Evolutionary conservation across 1,140 invertebrate species (phyloP).

Genomic region (Drosophila obscura): DNA sequence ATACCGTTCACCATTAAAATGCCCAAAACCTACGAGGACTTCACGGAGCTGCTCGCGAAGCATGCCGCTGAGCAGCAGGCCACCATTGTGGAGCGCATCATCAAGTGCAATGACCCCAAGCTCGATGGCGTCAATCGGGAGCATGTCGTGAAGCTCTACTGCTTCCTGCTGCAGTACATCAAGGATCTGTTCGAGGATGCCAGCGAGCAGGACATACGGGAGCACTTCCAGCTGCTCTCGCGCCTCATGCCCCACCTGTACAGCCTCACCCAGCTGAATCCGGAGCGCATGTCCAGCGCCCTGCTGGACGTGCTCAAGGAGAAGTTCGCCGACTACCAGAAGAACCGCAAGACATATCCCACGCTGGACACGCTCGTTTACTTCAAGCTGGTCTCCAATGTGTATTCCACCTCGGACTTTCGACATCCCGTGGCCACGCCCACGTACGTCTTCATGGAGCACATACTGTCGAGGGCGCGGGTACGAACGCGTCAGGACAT

Average conservation of each 20-base stretch:
- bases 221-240: constrained; percentile 87
- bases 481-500: constrained; percentile 88
- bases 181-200: constrained; percentile 86
- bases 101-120: constrained; percentile 93
- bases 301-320: constrained; percentile 89
- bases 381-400: constrained; percentile 90
- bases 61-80: constrained; percentile 88
- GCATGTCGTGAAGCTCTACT: constrained; percentile 89
- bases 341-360: constrained; percentile 87
- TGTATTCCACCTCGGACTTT: constrained; percentile 96
- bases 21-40: constrained; percentile 88
- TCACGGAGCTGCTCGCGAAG: constrained; percentile 87
- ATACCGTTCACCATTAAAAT: constrained; percentile 89
- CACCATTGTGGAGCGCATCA: constrained; percentile 91
- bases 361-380: constrained; percentile 90
- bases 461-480: constrained; percentile 88
- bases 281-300: constrained; percentile 87
- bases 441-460: constrained; percentile 91
- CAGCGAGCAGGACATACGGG: constrained; percentile 84
- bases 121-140: constrained; percentile 90
- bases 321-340: constrained; percentile 88
- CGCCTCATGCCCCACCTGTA: constrained; percentile 89
- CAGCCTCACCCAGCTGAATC: constrained; percentile 89
- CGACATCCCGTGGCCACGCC: constrained; percentile 94
- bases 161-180: constrained; percentile 90